Evolutionary conservation across 2,797 vertebrate genomes (phyloP), one percentile per base, ranked within the genome.

Genomic region (Uromys caudimaculatus): DNA sequence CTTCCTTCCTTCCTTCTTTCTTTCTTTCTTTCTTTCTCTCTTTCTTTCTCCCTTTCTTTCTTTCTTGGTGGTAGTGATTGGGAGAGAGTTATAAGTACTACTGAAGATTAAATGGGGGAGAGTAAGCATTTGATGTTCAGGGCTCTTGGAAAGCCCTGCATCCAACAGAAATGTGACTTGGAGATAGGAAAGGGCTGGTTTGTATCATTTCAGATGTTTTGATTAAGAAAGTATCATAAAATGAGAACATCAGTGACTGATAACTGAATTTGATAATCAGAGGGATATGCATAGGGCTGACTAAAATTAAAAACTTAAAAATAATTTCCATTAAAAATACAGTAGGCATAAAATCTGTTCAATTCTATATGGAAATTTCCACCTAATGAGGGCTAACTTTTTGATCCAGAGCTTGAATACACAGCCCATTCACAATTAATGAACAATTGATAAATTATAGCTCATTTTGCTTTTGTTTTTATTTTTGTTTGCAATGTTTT

Each of bases 61-160:
- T n/a, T 52, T 9, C 50, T 19, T 9, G 21, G 38, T 84, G 27
- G 9, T 64, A 27, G 29, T 35, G 41, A 2, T 47, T 1, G 38
- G 54, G 47, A 85, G 23, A 93, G 16, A 60, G 14, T 64, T 92
- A 35, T 79, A 96, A 92, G 94, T 94, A 93, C 47, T 86, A 76
- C 7, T 77, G 84, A 97, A 96, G 89, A 94, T 79, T 92, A 95
- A 94, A 75, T 86, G 78, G 44, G 47, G 84, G 95, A 93, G 71
- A 85, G 29, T 85, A n/a, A 89, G 38, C 16, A 71, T 14, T 93
- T 96, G 81, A 75, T 96, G 76, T 85, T 75, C 71, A 82, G 71
- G 50, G 91, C 58, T 91, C 93, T 96, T 83, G n/a, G 60, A 60
- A 41, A 96, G 77, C 58, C 88, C 67, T 95, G 73, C 50, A 79